Conservation (phyloP, 2,797 vertebrate genomes). For the Tangara arthus region DNA sequence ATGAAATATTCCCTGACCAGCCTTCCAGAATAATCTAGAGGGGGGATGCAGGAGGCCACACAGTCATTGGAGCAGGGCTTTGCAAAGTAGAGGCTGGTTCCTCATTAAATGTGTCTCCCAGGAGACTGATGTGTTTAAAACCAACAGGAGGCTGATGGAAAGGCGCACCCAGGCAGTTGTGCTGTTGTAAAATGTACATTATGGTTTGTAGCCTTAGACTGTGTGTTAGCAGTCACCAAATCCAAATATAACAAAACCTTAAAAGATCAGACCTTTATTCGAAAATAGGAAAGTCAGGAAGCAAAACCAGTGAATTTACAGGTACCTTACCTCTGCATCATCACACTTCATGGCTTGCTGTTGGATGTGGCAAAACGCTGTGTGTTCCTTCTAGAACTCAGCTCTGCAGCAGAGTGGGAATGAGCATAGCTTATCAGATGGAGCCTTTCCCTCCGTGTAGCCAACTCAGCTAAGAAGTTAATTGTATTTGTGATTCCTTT, state of each 20-base stretch:
- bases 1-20: not conserved
- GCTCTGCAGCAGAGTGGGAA: not conserved
- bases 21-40: not conserved
- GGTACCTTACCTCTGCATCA: not conserved
- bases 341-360: not conserved
- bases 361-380: not conserved
- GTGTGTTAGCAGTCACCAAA: not conserved
- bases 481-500: constrained; percentile 23
- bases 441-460: not conserved
- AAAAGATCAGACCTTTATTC: not conserved
- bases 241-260: not conserved
- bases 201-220: not conserved
- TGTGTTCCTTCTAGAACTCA: not conserved
- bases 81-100: not conserved
- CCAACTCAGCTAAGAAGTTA: constrained; percentile 10
- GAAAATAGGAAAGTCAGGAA: not conserved
- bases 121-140: not conserved
- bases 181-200: not conserved
- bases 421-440: not conserved
- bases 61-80: not conserved
- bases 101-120: not conserved
- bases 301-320: not conserved
- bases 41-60: not conserved
- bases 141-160: fast-evolving
- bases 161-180: not conserved